Evolutionary conservation across 2,797 vertebrate species (phyloP).

Genomic region (Pangasius djambal): DNA sequence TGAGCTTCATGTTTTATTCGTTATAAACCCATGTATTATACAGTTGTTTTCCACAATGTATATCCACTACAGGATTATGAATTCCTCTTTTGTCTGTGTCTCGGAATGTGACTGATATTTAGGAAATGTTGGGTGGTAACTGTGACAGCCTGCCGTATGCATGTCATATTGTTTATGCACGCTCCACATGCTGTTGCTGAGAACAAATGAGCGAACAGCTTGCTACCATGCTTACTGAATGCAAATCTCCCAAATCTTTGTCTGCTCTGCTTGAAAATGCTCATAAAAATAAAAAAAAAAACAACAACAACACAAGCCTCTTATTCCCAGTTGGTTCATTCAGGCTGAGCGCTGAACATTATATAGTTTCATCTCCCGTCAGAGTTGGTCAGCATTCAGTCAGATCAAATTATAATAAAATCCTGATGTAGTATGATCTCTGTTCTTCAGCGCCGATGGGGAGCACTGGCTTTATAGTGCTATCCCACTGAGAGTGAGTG

Average conservation of each 20-base stretch:
- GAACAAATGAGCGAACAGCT: slow-evolving; percentile 49
- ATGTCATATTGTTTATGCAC: slow-evolving; percentile 48
- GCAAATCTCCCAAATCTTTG: slow-evolving; percentile 35
- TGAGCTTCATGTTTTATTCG: background rate
- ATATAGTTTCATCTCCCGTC: slow-evolving; percentile 26
- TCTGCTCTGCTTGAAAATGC: slow-evolving; percentile 30
- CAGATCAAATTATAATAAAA: slow-evolving; percentile 28
- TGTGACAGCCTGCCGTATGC: slow-evolving; percentile 35
- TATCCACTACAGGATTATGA: background rate
- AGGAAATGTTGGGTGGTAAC: slow-evolving; percentile 39
- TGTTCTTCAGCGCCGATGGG: slow-evolving; percentile 23
- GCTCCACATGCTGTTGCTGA: slow-evolving; percentile 33
- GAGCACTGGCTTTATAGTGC: slow-evolving; percentile 40
- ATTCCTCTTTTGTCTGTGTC: background rate
- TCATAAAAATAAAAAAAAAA: background rate
- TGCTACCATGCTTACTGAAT: slow-evolving; percentile 40
- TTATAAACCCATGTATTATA: background rate
- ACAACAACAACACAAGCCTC: background rate
- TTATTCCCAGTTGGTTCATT: slow-evolving; percentile 33
- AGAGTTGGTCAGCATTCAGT: slow-evolving; percentile 29
- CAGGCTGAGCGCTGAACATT: slow-evolving; percentile 25
- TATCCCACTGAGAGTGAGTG: slow-evolving; percentile 48
- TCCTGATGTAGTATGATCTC: background rate
- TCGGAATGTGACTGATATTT: slow-evolving; percentile 40
- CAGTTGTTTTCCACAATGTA: background rate